Evolutionary conservation across 2,888 invertebrate genomes (phyloP).

Genomic region (Ischnura elegans): DNA sequence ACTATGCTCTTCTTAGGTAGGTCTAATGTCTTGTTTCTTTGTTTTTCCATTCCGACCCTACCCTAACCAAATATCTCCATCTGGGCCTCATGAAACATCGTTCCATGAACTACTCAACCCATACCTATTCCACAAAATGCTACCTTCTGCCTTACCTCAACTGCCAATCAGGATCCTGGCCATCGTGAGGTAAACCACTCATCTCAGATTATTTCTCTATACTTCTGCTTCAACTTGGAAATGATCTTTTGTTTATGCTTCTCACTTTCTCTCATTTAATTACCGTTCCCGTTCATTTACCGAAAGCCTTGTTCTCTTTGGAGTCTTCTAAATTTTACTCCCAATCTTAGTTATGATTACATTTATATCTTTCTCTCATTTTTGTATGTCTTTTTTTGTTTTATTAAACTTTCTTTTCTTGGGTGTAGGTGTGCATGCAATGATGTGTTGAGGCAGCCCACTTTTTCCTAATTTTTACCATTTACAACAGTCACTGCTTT

Average conservation of each 20-base stretch:
- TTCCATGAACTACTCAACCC: constrained; percentile 52
- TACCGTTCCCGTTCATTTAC: neutral
- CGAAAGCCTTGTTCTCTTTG: neutral
- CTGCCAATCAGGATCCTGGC: constrained; percentile 79
- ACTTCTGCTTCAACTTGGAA: constrained; percentile 72
- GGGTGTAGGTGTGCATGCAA: constrained; percentile 59
- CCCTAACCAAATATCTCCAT: constrained; percentile 42
- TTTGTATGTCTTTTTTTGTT: constrained; percentile 18
- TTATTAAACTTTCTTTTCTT: neutral
- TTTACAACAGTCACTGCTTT: neutral
- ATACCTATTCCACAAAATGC: constrained; percentile 53
- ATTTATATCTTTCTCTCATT: constrained; percentile 9
- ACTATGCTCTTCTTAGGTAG: constrained; percentile 65
- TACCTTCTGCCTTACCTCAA: constrained; percentile 70
- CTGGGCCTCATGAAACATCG: constrained; percentile 46
- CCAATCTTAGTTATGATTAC: constrained; percentile 23
- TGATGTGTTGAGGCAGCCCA: constrained; percentile 41
- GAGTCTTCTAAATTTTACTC: neutral
- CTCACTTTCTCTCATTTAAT: constrained; percentile 25
- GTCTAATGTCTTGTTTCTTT: constrained; percentile 71
- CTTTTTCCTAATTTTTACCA: neutral
- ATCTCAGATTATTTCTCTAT: constrained; percentile 73
- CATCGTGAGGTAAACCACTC: constrained; percentile 78
- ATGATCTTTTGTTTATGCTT: constrained; percentile 46
- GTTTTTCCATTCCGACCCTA: constrained; percentile 69